A percentile compares a stretch with the other conserved stretches of the same genome.
phyloP scores from a whole-genome alignment of 64 coral and sea anemone species.

The Anthopleura sola region DNA sequence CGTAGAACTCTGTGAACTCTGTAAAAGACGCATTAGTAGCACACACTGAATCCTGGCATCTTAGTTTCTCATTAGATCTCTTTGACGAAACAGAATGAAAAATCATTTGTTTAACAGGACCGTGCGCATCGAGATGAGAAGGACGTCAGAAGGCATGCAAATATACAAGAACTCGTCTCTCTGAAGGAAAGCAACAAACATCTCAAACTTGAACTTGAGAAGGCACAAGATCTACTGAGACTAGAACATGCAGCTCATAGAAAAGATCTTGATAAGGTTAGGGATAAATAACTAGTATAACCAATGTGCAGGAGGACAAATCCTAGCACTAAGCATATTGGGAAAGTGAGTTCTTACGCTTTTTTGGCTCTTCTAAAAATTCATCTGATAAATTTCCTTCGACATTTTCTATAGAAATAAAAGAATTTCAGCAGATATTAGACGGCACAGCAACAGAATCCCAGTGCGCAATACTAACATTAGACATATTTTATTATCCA shows the following conservation, averaged over 20 bases:
- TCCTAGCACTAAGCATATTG: too few relatives aligned
- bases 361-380: too few relatives aligned
- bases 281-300: neutral
- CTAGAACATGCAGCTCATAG: conserved; percentile 68
- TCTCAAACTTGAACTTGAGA: conserved; percentile 66
- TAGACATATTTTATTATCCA: conserved; percentile 11
- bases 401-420: too few relatives aligned
- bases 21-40: too few relatives aligned
- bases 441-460: too few relatives aligned
- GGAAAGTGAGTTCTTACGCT: too few relatives aligned
- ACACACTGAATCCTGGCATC: too few relatives aligned
- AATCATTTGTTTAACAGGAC: conserved; percentile 38
- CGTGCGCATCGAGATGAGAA: conserved; percentile 88
- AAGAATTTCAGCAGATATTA: too few relatives aligned
- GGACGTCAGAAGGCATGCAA: conserved; percentile 68
- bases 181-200: conserved; percentile 84
- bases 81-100: neutral
- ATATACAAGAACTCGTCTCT: conserved; percentile 89
- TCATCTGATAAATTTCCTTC: too few relatives aligned
- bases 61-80: too few relatives aligned
- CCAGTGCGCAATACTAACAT: neutral
- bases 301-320: too few relatives aligned
- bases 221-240: conserved; percentile 60
- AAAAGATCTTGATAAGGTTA: conserved; percentile 76
- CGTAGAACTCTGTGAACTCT: too few relatives aligned